Evolutionary conservation across 2,113 vertebrate genomes (phyloP).

Genomic region (Campylorhamphus procurvoides): DNA sequence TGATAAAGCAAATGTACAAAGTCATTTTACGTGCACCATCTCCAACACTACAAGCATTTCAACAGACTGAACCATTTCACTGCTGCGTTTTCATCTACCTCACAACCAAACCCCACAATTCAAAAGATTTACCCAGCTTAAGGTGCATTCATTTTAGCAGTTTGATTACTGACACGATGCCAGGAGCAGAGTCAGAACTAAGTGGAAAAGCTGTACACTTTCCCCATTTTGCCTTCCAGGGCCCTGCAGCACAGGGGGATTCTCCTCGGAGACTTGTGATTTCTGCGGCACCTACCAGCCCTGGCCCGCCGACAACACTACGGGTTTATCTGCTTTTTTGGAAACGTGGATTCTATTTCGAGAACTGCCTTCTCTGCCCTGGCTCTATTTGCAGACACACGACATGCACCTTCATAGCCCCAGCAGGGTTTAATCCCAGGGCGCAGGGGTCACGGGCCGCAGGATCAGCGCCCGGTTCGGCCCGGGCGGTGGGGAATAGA

Average conservation of each 20-base stretch:
- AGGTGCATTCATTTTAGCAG: not conserved
- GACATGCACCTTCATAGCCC: not conserved
- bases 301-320: not conserved
- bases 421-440: not conserved
- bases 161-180: not conserved
- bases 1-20: not conserved
- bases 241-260: fast-evolving
- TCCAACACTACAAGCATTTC: not conserved
- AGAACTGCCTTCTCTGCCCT: fast-evolving
- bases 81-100: not conserved
- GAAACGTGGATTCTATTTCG: not conserved
- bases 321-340: not conserved
- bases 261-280: fast-evolving
- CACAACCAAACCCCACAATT: not conserved
- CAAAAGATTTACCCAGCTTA: not conserved
- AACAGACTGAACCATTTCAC: not conserved
- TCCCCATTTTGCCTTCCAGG: not conserved
- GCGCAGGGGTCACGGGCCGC: not conserved
- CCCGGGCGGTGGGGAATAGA: fast-evolving
- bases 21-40: not conserved
- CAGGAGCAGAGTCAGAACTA: not conserved
- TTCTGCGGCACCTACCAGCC: not conserved
- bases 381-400: not conserved
- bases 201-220: not conserved
- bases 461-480: fast-evolving